phyloP scores from a whole-genome alignment of 2,113 vertebrate genomes.

The Clarias gariepinus region DNA sequence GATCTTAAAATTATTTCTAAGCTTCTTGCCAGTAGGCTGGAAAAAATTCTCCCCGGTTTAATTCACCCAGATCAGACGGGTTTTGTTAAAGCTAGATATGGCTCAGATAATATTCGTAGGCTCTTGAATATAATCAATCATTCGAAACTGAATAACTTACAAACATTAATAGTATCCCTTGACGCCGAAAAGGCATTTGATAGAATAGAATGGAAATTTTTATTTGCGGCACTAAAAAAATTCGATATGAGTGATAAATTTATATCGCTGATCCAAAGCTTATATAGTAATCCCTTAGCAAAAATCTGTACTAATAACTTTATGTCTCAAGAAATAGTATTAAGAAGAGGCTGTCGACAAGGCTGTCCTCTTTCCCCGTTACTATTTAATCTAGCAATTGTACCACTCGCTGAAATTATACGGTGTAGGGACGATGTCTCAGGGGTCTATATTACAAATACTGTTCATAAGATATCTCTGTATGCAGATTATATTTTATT shows the following conservation, averaged over 20 bases:
- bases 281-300: slow-evolving; percentile 27
- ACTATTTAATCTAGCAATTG: slow-evolving; percentile 35
- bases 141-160: not conserved
- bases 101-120: slow-evolving; percentile 18
- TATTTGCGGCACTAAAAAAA: slow-evolving; percentile 32
- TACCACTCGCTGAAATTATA: slow-evolving; percentile 23
- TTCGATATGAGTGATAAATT: slow-evolving; percentile 3
- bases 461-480: slow-evolving; percentile 26
- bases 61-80: slow-evolving; percentile 19
- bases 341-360: slow-evolving; percentile 27
- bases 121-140: slow-evolving; percentile 27
- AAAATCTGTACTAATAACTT: slow-evolving; percentile 21
- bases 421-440: not conserved
- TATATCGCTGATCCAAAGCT: slow-evolving; percentile 17
- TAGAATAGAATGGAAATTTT: slow-evolving; percentile 29
- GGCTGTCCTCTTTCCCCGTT: slow-evolving; percentile 14
- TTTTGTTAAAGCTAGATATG: slow-evolving; percentile 26
- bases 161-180: slow-evolving; percentile 13
- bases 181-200: slow-evolving; percentile 40
- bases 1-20: slow-evolving; percentile 40
- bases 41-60: slow-evolving; percentile 24
- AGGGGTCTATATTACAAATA: not conserved
- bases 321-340: slow-evolving; percentile 1
- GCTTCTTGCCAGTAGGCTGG: slow-evolving; percentile 17
- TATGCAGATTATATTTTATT: slow-evolving; percentile 28